A percentile compares a stretch with the other conserved stretches of the same genome.
Evolutionary conservation across 1,140 invertebrate species (phyloP).

Genomic region (Pogonomyrmex californicus): DNA sequence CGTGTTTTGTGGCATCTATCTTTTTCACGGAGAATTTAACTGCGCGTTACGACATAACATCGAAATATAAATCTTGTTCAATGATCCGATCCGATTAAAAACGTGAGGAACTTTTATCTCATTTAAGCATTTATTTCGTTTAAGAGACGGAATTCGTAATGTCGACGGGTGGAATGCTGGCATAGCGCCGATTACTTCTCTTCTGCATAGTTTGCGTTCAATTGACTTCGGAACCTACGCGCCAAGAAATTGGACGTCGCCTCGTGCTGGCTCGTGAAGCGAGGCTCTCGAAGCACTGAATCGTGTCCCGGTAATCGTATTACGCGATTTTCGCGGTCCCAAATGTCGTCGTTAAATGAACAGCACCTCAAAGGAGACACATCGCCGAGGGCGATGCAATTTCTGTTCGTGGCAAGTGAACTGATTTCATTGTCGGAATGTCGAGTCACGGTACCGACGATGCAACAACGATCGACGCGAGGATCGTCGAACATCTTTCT

Average conservation of each 20-base stretch:
- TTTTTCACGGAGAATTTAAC: not conserved
- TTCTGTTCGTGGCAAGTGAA: constrained; percentile 69
- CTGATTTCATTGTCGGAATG: constrained; percentile 60
- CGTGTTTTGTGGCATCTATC: not conserved
- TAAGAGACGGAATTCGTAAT: not conserved
- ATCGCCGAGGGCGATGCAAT: constrained; percentile 62
- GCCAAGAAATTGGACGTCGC: constrained; percentile 61
- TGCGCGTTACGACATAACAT: not conserved
- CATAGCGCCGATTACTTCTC: not conserved
- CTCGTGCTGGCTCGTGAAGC: constrained; percentile 37
- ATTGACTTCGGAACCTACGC: constrained; percentile 9
- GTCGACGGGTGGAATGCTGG: not conserved
- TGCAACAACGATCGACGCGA: constrained; percentile 5
- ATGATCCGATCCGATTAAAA: not conserved
- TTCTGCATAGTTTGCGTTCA: constrained; percentile 25
- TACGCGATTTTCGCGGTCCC: constrained; percentile 66
- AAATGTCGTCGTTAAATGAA: constrained; percentile 64
- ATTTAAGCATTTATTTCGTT: not conserved
- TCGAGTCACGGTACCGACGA: constrained; percentile 55
- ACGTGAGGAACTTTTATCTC: not conserved
- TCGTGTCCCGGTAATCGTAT: constrained; percentile 67
- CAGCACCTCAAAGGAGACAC: constrained; percentile 69
- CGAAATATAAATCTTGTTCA: not conserved
- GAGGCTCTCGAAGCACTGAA: not conserved
- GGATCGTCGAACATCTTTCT: not conserved